Evolutionary conservation across 2,888 invertebrate genomes (phyloP), one percentile per base, ranked within the genome.

Genomic region (Taphrorychus bicolor): DNA sequence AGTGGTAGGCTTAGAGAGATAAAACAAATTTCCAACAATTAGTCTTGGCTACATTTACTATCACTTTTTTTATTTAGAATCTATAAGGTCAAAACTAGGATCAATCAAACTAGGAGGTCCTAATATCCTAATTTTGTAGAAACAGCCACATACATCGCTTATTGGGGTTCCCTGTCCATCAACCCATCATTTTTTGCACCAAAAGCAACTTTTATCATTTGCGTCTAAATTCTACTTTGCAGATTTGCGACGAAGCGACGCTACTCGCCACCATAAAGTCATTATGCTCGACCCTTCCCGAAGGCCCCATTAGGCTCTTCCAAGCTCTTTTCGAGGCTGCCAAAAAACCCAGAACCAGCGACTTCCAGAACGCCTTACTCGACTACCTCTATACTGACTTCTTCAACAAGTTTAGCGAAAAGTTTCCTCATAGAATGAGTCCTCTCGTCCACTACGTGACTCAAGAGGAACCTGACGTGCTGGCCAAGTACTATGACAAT

Each of bases 401-500:
- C 22, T 7, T 52, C 7, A 5, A 48, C 48, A 9, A 40, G 17
- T 16, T 11, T 16, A 23, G 24, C 5, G 3, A 2, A 18, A 9
- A 18, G 2, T 3, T n/a, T 0, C 5, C 3, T 21, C 5, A 14
- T 5, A 5, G 5, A 22, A 41, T 21, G 11, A 3, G 14, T 3
- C 53, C 54, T 7, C 5, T 54, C 22, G 18, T 22, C 17, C n/a
- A 11, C 17, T 70, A 70, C 67, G 61, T 70, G 17, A 24, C 71
- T n/a, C 58, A 4, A 18, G 66, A 70, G 5, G 71, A 73, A 54
- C 73, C 73, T 11, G 54, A 23, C 23, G 45, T 49, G 23, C 7
- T 72, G 41, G 5, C 49, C 9, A 66, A 71, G 11, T 71, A 72
- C 60, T 68, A 69, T 17, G 48, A 67, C 18, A 14, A 45, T 21